Base-by-base conservation (phyloP, 2,888 invertebrate genomes). In the Pteria penguin region DNA sequence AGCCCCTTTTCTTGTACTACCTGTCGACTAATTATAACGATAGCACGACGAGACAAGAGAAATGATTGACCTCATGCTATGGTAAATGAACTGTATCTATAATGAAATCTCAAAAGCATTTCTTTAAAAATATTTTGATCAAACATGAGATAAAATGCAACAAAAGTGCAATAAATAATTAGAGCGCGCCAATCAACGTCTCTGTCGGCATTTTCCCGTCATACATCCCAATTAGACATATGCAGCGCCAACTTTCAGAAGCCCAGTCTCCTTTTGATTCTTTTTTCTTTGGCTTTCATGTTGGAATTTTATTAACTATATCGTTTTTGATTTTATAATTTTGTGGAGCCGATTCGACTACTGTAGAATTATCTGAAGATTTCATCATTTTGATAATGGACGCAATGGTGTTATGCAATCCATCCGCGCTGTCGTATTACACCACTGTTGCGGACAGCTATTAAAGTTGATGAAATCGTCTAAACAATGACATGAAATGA, bases 281-380 rank as follows among this genome's bases (percentile, higher is more conserved):
- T 27, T 45, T 55, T 67, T 54, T 54, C 26, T 52, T 27, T 54
- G 52, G 32, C 67, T 67, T 67, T 67, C 36, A 67, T 36, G 26
- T 67, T 27, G 32, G 54, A 36, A 54, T 55, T 67, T 67, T 67
- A 54, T 54, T 67, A 67, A 67, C 54, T 18, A 52, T 52, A 54
- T 67, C 67, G 67, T 67, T 67, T 67, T 67, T 67, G 67, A 67
- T 67, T 67, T 67, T 27, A 36, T 67, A 67, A 67, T 67, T 52
- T 54, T 32, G 36, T 29, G 67, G 67, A 54, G 67, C 67, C 67
- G 36, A 54, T 52, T 67, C 36, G 67, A 67, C 67, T 45, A 52
- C 29, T 29, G 36, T 24, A 45, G 54, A 52, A 36, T 67, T 67
- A 67, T 67, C 67, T 45, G 18, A 45, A 45, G 45, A 45, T 45